phyloP scores from a whole-genome alignment of 2,113 vertebrate genomes.

The Hippopotamus amphibius region DNA sequence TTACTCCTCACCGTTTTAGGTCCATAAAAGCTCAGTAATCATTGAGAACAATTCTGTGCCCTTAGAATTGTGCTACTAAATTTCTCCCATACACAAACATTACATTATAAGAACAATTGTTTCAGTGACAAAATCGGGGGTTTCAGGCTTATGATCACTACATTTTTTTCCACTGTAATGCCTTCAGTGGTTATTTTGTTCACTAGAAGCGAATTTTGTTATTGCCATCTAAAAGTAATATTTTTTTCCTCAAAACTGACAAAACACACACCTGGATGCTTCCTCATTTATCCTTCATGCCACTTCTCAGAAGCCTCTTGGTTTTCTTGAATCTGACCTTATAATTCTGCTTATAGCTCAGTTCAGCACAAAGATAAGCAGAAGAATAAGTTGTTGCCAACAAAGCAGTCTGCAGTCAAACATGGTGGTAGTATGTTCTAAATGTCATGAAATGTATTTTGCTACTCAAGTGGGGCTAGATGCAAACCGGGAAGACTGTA shows the following conservation, averaged over 20 bases:
- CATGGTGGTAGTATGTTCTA: neutral
- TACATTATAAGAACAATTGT: neutral
- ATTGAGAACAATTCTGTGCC: neutral
- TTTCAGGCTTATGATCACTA: neutral
- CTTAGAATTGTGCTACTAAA: neutral
- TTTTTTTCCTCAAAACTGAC: neutral
- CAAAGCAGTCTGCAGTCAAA: neutral
- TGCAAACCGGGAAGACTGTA: neutral
- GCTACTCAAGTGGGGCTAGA: neutral
- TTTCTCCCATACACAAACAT: neutral
- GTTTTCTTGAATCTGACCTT: neutral
- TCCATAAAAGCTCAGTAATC: neutral
- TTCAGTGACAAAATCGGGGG: neutral
- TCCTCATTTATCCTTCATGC: neutral
- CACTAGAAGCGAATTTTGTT: conserved; percentile 11
- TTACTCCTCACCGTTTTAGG: neutral
- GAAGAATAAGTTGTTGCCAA: neutral
- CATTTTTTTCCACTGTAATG: neutral
- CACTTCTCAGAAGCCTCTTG: neutral
- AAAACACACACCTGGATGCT: neutral
- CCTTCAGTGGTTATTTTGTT: conserved; percentile 12
- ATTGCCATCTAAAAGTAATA: neutral
- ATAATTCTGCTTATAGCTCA: neutral
- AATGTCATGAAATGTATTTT: neutral
- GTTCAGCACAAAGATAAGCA: neutral